phyloP scores from a whole-genome alignment of 2,888 invertebrate species.

The Oxyteleia sp. region DNA sequence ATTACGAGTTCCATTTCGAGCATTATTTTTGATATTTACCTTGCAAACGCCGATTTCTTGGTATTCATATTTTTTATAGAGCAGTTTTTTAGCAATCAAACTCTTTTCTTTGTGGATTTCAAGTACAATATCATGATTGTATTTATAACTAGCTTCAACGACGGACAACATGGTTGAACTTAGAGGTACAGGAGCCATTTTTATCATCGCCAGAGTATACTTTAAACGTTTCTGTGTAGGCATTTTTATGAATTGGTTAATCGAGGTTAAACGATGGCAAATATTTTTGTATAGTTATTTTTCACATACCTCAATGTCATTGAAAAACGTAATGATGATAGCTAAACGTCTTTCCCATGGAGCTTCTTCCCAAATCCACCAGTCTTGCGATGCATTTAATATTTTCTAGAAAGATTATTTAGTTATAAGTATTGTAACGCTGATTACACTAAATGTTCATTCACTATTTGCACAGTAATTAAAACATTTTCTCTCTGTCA shows the following conservation, averaged over 20 bases:
- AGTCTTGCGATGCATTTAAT: slow-evolving; percentile 80
- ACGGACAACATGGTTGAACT: slow-evolving; percentile 82
- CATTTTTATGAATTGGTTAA: background rate
- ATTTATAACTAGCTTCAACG: slow-evolving; percentile 80
- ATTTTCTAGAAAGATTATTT: slow-evolving; percentile 75
- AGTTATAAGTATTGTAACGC: no score
- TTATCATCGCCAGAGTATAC: slow-evolving; percentile 83
- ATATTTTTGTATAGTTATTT: background rate
- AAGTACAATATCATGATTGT: slow-evolving; percentile 84
- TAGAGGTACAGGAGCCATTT: slow-evolving; percentile 87
- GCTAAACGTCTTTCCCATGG: slow-evolving; percentile 85
- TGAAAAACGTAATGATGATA: slow-evolving; percentile 81
- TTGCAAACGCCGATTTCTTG: slow-evolving; percentile 83
- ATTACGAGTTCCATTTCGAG: slow-evolving; percentile 25
- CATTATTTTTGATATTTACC: slow-evolving; percentile 78
- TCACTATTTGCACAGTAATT: no score
- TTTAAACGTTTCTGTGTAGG: slow-evolving; percentile 81
- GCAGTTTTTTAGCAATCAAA: slow-evolving; percentile 86
- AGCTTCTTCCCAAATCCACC: slow-evolving; percentile 85
- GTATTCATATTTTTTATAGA: slow-evolving; percentile 88
- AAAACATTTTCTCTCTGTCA: no score
- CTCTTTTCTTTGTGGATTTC: slow-evolving; percentile 85
- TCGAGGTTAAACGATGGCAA: background rate
- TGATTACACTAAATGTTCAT: no score
- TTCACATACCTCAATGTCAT: slow-evolving; percentile 79